A percentile compares a stretch with the other conserved stretches of the same genome.
Evolutionary conservation across 2,113 vertebrate species (phyloP).

Genomic region (Festucalex cinctus): DNA sequence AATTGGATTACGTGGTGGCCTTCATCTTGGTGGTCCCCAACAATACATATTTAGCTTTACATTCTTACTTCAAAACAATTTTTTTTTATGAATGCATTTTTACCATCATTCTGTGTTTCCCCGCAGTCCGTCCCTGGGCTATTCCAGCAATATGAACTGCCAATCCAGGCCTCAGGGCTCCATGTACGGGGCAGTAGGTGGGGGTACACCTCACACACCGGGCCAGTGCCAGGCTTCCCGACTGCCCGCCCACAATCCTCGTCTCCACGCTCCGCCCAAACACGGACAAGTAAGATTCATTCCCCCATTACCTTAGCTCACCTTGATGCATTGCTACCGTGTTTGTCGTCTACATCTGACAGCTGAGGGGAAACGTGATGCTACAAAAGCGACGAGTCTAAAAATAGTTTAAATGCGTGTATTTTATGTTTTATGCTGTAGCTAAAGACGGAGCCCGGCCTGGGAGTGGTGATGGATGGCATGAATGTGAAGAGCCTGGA

Average conservation of each 20-base stretch:
- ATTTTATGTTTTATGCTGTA: constrained; percentile 46
- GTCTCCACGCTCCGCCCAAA: constrained; percentile 74
- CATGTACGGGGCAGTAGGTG: constrained; percentile 71
- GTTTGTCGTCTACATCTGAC: constrained; percentile 12
- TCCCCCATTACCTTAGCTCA: not conserved
- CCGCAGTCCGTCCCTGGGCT: constrained; percentile 84
- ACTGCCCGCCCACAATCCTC: constrained; percentile 71
- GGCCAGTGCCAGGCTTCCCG: constrained; percentile 72
- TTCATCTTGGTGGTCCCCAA: no score
- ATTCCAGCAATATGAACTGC: constrained; percentile 82
- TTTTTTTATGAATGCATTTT: not conserved
- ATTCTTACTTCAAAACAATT: not conserved
- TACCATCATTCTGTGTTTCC: not conserved
- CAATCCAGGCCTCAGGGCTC: constrained; percentile 77
- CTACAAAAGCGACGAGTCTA: not conserved
- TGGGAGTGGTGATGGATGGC: constrained; percentile 72
- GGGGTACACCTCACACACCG: constrained; percentile 66
- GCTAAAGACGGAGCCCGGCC: constrained; percentile 85
- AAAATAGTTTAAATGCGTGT: not conserved
- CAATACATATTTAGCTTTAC: no score
- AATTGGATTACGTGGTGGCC: no score
- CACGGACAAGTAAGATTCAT: constrained; percentile 81
- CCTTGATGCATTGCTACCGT: not conserved
- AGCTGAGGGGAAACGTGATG: not conserved
- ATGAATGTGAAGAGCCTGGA: constrained; percentile 81